These are phyloP conservation scores for Fistularia commersonii DNA, from an alignment of 2,797 vertebrate genomes.

Conservation along the genomic window DNA sequence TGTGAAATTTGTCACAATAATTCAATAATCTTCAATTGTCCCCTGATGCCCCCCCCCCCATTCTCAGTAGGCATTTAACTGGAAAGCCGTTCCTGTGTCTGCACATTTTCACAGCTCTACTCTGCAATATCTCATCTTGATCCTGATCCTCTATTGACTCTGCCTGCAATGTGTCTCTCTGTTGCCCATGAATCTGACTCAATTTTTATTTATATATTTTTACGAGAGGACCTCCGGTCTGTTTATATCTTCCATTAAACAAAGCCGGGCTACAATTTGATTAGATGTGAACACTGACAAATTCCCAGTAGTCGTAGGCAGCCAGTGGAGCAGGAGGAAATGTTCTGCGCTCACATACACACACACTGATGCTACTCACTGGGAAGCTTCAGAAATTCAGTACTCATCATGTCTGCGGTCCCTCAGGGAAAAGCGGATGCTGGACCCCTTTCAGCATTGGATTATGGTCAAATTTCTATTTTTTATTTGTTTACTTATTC, in stretches of 20 bases:
- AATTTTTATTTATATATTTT: neutral
- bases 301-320: constrained; percentile 16
- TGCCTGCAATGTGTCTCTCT: neutral
- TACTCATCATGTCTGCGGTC: constrained; percentile 38
- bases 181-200: neutral
- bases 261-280: constrained; percentile 17
- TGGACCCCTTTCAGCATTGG: constrained; percentile 28
- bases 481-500: too few species aligned
- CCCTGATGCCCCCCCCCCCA: constrained; percentile 5
- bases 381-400: constrained; percentile 41
- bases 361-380: constrained; percentile 28
- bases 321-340: constrained; percentile 23
- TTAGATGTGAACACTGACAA: constrained; percentile 24
- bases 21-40: neutral
- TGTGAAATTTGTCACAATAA: too few species aligned
- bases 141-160: constrained; percentile 1
- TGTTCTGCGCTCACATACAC: constrained; percentile 14
- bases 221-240: constrained; percentile 1
- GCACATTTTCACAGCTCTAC: constrained; percentile 4
- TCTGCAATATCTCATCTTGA: neutral
- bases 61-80: neutral
- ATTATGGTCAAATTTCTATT: constrained; percentile 4
- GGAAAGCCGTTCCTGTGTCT: constrained; percentile 6
- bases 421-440: constrained; percentile 12
- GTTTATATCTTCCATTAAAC: constrained; percentile 21